Percentiles rank a stretch among this genome's conserved stretches.
Conservation (phyloP, 1,140 invertebrate species). For the Drosophila lini region DNA sequence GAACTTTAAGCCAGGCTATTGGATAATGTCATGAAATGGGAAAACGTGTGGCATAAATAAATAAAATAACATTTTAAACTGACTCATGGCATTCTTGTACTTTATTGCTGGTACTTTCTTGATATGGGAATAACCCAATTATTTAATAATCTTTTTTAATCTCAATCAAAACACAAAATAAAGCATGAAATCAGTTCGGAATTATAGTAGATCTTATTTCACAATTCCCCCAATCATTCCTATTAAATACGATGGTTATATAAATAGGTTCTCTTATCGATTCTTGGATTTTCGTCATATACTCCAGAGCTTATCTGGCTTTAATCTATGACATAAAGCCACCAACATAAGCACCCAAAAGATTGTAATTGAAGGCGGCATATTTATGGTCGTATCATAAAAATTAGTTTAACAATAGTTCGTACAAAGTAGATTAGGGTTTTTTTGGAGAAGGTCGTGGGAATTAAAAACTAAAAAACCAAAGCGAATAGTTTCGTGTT, state of each 20-base stretch:
- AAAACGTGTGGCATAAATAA: neutral
- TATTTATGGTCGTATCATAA: constrained; percentile 45
- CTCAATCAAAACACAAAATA: constrained; percentile 1
- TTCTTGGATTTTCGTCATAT: constrained; percentile 15
- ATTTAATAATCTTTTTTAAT: constrained; percentile 15
- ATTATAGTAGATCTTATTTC: neutral
- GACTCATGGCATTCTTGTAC: neutral
- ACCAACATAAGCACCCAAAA: constrained; percentile 4
- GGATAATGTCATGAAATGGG: neutral
- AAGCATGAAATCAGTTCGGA: neutral
- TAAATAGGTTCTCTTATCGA: constrained; percentile 2
- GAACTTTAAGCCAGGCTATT: constrained; percentile 13
- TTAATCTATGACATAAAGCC: constrained; percentile 17
- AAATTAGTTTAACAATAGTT: constrained; percentile 52
- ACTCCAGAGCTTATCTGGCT: constrained; percentile 10
- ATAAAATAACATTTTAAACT: neutral
- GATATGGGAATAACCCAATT: constrained; percentile 3
- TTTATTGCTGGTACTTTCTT: neutral
- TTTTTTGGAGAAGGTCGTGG: constrained; percentile 44
- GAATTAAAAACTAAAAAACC: constrained; percentile 32
- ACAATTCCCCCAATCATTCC: neutral
- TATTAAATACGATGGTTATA: constrained; percentile 3
- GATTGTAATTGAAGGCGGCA: constrained; percentile 17
- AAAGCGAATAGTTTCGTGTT: constrained; percentile 17
- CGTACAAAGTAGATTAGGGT: constrained; percentile 49